These are phyloP conservation scores for Lagopus leucura DNA, from an alignment of 2,113 vertebrate genomes.

Conservation along the genomic window DNA sequence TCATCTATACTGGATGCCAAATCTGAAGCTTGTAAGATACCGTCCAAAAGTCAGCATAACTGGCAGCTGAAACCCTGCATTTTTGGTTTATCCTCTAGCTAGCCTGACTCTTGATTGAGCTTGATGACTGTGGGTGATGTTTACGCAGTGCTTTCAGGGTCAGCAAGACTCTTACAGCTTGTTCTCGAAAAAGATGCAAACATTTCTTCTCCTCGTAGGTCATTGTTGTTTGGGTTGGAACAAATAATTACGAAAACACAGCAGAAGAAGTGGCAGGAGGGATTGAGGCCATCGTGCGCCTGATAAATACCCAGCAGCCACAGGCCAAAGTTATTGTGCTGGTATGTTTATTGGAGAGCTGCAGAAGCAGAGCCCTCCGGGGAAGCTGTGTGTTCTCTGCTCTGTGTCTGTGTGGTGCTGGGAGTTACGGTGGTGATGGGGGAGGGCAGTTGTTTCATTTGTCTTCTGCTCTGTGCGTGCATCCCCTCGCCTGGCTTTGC, in stretches of 20 bases:
- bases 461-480: not conserved
- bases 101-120: accelerated
- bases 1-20: accelerated
- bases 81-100: not conserved
- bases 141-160: not conserved
- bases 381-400: not conserved
- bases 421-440: accelerated
- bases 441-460: not conserved
- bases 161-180: accelerated
- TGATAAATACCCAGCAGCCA: slow-evolving; percentile 88
- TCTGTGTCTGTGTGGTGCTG: not conserved
- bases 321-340: slow-evolving; percentile 93
- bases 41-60: accelerated
- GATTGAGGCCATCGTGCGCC: slow-evolving; percentile 88
- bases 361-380: accelerated
- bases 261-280: slow-evolving; percentile 95
- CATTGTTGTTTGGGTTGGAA: slow-evolving; percentile 97
- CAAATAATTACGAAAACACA: slow-evolving; percentile 93
- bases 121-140: accelerated
- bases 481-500: not conserved
- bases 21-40: accelerated
- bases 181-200: not conserved
- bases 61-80: not conserved
- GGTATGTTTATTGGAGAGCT: slow-evolving; percentile 72
- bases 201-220: slow-evolving; percentile 75